Evolutionary conservation across 2,797 vertebrate species (phyloP).

Genomic region (Hemitrygon akajei): DNA sequence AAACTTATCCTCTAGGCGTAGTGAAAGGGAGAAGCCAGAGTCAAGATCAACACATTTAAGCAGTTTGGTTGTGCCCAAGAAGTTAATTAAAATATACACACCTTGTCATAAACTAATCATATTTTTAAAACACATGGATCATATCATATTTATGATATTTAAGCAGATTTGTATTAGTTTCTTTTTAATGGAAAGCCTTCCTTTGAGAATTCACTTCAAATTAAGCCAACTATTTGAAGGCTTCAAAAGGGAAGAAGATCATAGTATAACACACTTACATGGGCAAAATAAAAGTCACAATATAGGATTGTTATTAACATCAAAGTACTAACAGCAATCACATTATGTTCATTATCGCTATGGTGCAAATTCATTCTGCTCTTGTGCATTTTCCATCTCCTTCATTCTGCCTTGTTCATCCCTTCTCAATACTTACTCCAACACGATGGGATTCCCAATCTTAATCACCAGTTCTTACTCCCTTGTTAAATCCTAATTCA

Average conservation of each 20-base stretch:
- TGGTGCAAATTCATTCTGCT: not conserved
- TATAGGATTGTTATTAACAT: not conserved
- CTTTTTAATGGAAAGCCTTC: not conserved
- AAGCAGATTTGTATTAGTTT: not conserved
- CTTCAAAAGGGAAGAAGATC: not conserved
- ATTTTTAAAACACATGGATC: not conserved
- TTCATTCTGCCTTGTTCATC: not conserved
- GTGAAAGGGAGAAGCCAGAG: not conserved
- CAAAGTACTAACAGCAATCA: not conserved
- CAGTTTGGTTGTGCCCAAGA: not conserved
- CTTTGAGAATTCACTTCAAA: not conserved
- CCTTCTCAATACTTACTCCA: not conserved
- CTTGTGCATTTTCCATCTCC: not conserved
- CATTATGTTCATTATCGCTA: not conserved
- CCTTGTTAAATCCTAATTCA: not conserved
- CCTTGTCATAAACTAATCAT: not conserved
- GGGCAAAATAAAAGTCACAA: not conserved
- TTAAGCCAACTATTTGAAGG: not conserved
- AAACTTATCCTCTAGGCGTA: not conserved
- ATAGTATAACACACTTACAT: not conserved
- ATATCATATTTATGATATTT: not conserved
- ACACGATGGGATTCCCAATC: not conserved
- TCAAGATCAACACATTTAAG: not conserved
- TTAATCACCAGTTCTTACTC: not conserved
- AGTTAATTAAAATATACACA: not conserved